A percentile compares a stretch with the other conserved stretches of the same genome.
Conservation (phyloP, 2,797 vertebrate species). For the Meriones psammophilus region DNA sequence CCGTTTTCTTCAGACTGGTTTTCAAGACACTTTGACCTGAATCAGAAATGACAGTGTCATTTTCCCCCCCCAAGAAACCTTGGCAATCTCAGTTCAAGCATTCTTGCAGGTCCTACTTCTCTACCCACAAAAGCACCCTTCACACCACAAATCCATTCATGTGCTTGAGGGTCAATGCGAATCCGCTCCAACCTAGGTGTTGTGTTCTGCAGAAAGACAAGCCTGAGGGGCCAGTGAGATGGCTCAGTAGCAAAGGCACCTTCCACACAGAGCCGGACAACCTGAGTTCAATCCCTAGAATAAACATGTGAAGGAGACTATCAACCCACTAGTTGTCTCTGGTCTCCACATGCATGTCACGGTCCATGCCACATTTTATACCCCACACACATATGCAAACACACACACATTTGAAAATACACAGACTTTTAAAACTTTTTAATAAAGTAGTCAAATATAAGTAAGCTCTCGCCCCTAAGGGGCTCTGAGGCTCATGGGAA, state of each 20-base stretch:
- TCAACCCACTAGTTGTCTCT: not conserved
- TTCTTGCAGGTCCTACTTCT: not conserved
- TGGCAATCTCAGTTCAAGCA: not conserved
- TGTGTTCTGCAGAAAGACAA: conserved; percentile 30
- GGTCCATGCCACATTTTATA: not conserved
- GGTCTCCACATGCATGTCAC: not conserved
- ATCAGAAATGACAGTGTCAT: conserved; percentile 26
- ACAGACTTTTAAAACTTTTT: not conserved
- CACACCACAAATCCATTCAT: not conserved
- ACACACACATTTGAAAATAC: not conserved
- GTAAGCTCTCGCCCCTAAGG: not conserved
- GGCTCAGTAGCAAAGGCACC: not conserved
- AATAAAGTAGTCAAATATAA: conserved; percentile 11
- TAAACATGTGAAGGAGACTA: too few relatives aligned
- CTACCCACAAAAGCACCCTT: not conserved
- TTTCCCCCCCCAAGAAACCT: not conserved
- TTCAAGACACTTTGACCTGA: conserved; percentile 35
- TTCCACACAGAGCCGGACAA: not conserved
- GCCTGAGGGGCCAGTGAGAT: not conserved
- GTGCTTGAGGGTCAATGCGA: not conserved
- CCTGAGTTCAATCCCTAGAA: not conserved
- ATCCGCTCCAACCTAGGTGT: not conserved
- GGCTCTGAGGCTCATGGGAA: not conserved
- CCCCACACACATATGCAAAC: not conserved
- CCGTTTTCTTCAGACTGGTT: conserved; percentile 41